These are phyloP conservation scores for Aphidius ervi DNA, from an alignment of 1,140 invertebrate genomes.

Conservation along the genomic window DNA sequence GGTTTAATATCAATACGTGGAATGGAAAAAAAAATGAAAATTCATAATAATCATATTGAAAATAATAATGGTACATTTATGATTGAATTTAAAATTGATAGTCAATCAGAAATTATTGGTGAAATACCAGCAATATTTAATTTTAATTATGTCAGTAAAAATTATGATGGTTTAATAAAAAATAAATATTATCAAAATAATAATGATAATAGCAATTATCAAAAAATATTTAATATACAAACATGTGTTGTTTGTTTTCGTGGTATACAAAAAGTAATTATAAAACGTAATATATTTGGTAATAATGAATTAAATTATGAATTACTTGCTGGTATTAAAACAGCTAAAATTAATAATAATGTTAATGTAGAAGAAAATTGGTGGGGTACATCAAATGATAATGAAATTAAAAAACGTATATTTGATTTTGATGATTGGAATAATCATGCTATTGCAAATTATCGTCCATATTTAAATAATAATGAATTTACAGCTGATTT, in stretches of 20 bases:
- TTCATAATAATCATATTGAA: slow-evolving; percentile 74
- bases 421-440: slow-evolving; percentile 99
- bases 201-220: slow-evolving; percentile 30
- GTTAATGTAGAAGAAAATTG: slow-evolving; percentile 91
- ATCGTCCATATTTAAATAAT: slow-evolving; percentile 79
- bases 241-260: slow-evolving; percentile 86
- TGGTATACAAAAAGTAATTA: slow-evolving; percentile 89
- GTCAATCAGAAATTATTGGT: slow-evolving; percentile 89
- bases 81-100: slow-evolving; percentile 84
- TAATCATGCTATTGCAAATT: slow-evolving; percentile 89
- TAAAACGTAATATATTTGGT: slow-evolving; percentile 86
- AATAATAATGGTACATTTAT: slow-evolving; percentile 82
- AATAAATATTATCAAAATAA: slow-evolving; percentile 17
- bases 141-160: slow-evolving; percentile 75
- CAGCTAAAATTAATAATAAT: slow-evolving; percentile 80
- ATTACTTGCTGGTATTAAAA: slow-evolving; percentile 85
- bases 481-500: slow-evolving; percentile 67
- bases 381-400: slow-evolving; percentile 82
- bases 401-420: slow-evolving; percentile 73
- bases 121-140: slow-evolving; percentile 75
- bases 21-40: slow-evolving; percentile 93
- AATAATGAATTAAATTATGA: slow-evolving; percentile 89
- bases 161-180: slow-evolving; percentile 50
- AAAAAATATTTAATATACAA: slow-evolving; percentile 56
- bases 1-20: slow-evolving; percentile 84